Evolutionary conservation across 2,113 vertebrate genomes (phyloP).

Genomic region (Corythaixoides concolor): DNA sequence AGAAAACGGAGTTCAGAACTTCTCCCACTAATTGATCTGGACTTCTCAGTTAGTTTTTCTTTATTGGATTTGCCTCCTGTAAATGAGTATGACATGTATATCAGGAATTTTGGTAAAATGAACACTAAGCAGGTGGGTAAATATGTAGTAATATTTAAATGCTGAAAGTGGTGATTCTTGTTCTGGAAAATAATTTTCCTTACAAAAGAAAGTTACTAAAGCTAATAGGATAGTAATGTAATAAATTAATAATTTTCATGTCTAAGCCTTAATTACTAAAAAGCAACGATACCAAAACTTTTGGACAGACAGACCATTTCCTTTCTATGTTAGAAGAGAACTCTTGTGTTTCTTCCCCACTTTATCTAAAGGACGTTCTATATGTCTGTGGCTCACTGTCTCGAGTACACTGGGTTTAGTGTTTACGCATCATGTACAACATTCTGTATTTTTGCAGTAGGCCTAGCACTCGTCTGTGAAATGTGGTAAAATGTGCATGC

Average conservation of each 20-base stretch:
- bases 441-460: not conserved
- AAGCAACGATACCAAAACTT: not conserved
- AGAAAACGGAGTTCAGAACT: slow-evolving; percentile 88
- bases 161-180: not conserved
- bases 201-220: not conserved
- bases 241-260: not conserved
- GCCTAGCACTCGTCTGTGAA: not conserved
- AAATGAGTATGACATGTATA: slow-evolving; percentile 95
- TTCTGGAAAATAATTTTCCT: not conserved
- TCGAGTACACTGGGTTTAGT: not conserved
- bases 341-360: not conserved
- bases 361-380: not conserved
- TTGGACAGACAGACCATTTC: not conserved
- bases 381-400: not conserved
- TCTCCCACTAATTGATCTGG: slow-evolving; percentile 89
- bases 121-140: slow-evolving; percentile 90
- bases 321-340: not conserved
- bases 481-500: not conserved
- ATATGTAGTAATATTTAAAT: not conserved
- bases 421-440: not conserved
- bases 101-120: slow-evolving; percentile 88
- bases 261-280: not conserved
- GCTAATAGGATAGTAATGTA: not conserved
- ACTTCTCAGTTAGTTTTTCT: slow-evolving; percentile 86
- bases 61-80: slow-evolving; percentile 90